These are phyloP conservation scores for Stigmatopora nigra DNA, from an alignment of 2,113 vertebrate genomes.

Conservation along the genomic window DNA sequence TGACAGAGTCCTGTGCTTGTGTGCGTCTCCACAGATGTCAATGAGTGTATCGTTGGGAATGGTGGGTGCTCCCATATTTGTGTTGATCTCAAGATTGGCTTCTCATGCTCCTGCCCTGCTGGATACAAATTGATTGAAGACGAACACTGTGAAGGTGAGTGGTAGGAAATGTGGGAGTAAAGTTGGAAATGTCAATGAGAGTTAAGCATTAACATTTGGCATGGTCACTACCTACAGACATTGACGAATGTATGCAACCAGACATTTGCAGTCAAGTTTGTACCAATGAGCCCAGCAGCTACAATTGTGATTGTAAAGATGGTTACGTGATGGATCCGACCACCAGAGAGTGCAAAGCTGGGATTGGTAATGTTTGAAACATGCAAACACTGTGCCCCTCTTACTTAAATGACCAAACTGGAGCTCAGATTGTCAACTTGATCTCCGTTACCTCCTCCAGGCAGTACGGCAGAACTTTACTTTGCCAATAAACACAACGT, in stretches of 20 bases:
- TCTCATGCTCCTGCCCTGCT: conserved; percentile 73
- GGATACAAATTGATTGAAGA: conserved; percentile 70
- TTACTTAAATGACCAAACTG: background rate
- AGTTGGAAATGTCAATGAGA: background rate
- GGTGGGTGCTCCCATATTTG: conserved; percentile 79
- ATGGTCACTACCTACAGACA: conserved; percentile 62
- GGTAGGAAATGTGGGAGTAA: background rate
- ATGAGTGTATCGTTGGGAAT: conserved; percentile 74
- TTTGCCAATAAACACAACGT: conserved; percentile 83
- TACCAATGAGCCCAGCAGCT: conserved; percentile 76
- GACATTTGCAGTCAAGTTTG: conserved; percentile 80
- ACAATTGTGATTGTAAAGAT: conserved; percentile 75
- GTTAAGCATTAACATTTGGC: background rate
- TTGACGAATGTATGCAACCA: conserved; percentile 75
- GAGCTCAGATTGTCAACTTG: background rate
- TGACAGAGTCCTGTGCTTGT: background rate
- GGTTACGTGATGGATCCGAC: conserved; percentile 74
- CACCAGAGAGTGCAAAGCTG: conserved; percentile 74
- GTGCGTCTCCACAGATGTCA: conserved; percentile 57
- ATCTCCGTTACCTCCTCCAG: conserved; percentile 46
- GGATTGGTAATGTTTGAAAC: conserved; percentile 58
- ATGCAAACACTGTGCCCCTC: background rate
- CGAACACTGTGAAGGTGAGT: conserved; percentile 74
- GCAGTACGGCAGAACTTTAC: conserved; percentile 69
- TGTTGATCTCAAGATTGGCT: conserved; percentile 74